Base-by-base conservation (phyloP, 1,140 invertebrate genomes). In the Pteromalus puparum region DNA sequence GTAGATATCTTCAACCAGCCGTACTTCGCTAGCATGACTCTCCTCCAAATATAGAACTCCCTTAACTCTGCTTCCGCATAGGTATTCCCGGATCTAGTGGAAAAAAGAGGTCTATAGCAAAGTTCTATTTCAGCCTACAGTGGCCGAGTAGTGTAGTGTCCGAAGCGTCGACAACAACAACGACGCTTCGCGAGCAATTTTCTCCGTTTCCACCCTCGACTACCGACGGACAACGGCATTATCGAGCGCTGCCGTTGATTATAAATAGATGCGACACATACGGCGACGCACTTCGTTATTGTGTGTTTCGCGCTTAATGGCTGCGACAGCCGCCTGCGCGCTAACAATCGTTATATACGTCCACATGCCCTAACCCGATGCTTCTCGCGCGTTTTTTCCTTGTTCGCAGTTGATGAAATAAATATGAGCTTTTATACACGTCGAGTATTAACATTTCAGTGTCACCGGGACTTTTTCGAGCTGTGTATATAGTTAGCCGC, bases 211-310 rank as follows among this genome's bases (percentile, higher is more conserved):
- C 61, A n/a, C 72, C 21, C 70, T 48, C 65, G 42, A 48, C 68
- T 28, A 34, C 70, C 38, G 13, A 15, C 70, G 30, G 12, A 28
- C n/a, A n/a, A n/a, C 72, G 21, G 38, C 34, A 12, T 74, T 75
- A 67, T 82, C 81, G 30, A 82, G 81, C 72, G 72, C 65, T 10
- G 2, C 13, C 4, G 72, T 18, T 74, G 18, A 79, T 34, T 79
- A 79, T 67, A 48, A 79, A 67, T 74, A 68, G 28, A 67, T 38
- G 28, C 26, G n/a, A 30, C 68, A 9, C 3, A 34, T 5, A 34
- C 9, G 46, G 18, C 46, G 53, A 61, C 18, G 48, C 42, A 61
- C 18, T 61, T n/a, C 18, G 7, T n/a, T n/a, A 48, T 77, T 30
- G 46, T 38, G 42, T 61, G 26, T 53, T 61, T 61, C 75, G 24